Evolutionary conservation across 2,113 vertebrate species (phyloP).

Genomic region (Gymnobelideus leadbeateri): DNA sequence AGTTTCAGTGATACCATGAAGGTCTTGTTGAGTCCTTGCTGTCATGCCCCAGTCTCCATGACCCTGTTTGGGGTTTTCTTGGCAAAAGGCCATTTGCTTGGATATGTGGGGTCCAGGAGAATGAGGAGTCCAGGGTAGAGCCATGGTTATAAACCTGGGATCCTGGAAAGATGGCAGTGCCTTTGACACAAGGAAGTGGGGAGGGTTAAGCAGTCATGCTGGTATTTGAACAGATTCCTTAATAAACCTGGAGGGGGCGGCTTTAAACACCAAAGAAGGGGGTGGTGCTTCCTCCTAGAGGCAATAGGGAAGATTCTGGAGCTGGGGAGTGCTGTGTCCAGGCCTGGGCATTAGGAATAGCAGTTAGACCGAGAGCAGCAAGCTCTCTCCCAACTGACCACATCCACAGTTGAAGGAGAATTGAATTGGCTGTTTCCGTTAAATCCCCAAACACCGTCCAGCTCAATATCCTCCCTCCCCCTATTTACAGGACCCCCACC

Average conservation of each 20-base stretch:
- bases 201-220: background rate
- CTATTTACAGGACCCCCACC: background rate
- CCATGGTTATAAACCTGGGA: background rate
- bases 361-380: conserved; percentile 20
- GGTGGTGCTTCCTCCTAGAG: conserved; percentile 76
- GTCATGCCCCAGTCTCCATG: background rate
- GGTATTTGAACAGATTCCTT: background rate
- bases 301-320: conserved; percentile 58
- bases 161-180: background rate
- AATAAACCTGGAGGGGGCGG: background rate
- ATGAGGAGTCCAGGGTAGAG: background rate
- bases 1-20: no score
- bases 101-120: background rate
- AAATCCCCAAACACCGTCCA: background rate
- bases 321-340: conserved; percentile 49
- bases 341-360: conserved; percentile 21
- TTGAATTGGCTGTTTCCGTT: background rate
- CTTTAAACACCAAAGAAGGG: conserved; percentile 29
- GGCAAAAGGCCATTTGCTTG: background rate
- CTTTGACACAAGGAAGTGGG: no score
- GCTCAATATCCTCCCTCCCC: background rate
- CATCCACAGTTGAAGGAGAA: conserved; percentile 21
- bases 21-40: no score
- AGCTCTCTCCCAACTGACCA: conserved; percentile 3
- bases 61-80: background rate